These are phyloP conservation scores for Zosterops lateralis DNA, from an alignment of 2,113 vertebrate genomes.

Conservation along the genomic window DNA sequence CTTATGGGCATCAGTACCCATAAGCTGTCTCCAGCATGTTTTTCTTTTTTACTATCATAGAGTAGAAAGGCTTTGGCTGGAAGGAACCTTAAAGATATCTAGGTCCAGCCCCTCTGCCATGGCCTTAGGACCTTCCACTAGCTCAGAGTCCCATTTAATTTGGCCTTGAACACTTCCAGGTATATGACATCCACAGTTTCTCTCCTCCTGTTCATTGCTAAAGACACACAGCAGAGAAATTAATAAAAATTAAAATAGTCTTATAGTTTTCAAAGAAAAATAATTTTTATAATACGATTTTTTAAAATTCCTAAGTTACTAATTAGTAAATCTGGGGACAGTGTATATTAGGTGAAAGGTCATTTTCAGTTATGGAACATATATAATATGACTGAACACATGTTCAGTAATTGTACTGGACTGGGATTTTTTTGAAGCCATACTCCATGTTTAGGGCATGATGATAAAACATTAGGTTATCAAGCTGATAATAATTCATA, in stretches of 20 bases:
- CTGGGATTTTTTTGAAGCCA: neutral
- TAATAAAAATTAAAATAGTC: neutral
- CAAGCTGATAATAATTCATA: neutral
- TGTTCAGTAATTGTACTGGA: neutral
- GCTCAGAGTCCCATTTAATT: neutral
- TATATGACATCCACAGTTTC: neutral
- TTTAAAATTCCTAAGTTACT: neutral
- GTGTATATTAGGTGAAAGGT: neutral
- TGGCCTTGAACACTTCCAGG: neutral
- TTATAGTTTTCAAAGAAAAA: neutral
- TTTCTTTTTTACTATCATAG: neutral
- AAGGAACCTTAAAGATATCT: neutral
- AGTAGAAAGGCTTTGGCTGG: neutral
- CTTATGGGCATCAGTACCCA: accelerated
- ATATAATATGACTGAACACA: neutral
- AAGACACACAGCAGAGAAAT: neutral
- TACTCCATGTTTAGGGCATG: neutral
- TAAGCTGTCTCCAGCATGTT: neutral
- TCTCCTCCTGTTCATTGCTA: neutral
- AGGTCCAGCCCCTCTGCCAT: neutral
- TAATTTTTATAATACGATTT: neutral
- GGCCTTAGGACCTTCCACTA: neutral
- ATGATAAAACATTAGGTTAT: neutral
- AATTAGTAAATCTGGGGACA: neutral
- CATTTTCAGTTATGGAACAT: neutral